Evolutionary conservation across 2,888 invertebrate genomes (phyloP), one percentile per base, ranked within the genome.

Genomic region (Cryptus armator): DNA sequence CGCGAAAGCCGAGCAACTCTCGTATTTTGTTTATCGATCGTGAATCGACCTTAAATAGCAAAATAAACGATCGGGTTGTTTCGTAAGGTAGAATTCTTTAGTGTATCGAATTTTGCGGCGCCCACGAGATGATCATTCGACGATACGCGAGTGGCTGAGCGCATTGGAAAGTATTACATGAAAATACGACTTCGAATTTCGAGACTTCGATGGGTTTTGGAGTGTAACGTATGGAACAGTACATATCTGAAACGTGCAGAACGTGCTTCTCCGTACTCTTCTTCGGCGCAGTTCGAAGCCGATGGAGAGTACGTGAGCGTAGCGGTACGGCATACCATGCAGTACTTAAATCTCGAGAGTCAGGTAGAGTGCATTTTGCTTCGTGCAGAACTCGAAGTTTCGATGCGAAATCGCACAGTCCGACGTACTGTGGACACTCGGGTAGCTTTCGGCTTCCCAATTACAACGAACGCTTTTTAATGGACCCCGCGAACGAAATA

Each of bases 381-480:
- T 75, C 53, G 76, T 66, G n/a, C 37, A 37, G 19, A 66, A 53
- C 71, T 29, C 46, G 44, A 83, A 79, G 67, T 46, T 75, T 67
- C 74, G 67, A 74, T 85, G 81, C 86, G 83, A 87, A 89, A 87
- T 89, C 86, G 24, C 66, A 88, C 86, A 85, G 81, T 84, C 68
- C 81, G 87, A 84, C 68, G 79, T 87, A 84, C 80, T 80, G 84
- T 83, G 77, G 89, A 66, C 48, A 72, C 66, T 43, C 48, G 29
- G 44, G 51, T 51, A 19, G 51, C n/a, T 74, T 70, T 37, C 29
- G 68, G 48, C 46, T 1, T 68, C 29, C 85, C 90, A 91, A 91
- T 91, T 91, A 91, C 90, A 91, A 89, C 87, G 86, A 89, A 87
- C 87, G 87, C 87, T 87, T 86, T 90, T 90, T 90, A 91, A 92